phyloP scores from a whole-genome alignment of 2,797 vertebrate species.

The Zenarchopterus dispar region DNA sequence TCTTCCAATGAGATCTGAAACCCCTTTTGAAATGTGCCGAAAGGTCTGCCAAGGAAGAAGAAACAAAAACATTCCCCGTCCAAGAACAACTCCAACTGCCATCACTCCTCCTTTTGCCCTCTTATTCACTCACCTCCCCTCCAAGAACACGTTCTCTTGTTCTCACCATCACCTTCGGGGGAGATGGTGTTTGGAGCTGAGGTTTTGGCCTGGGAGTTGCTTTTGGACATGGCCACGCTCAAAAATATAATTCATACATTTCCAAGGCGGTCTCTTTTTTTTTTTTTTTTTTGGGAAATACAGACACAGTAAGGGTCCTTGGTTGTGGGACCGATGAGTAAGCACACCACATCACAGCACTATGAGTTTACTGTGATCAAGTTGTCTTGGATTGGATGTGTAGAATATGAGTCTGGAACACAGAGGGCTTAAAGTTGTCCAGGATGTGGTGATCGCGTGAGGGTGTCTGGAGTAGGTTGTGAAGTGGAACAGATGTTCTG shows the following conservation, averaged over 20 bases:
- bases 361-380: slow-evolving; percentile 44
- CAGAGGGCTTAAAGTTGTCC: slow-evolving; percentile 18
- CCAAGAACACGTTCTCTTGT: neutral
- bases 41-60: slow-evolving; percentile 33
- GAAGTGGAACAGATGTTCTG: slow-evolving; percentile 35
- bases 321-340: slow-evolving; percentile 45
- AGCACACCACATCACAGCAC: slow-evolving; percentile 56
- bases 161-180: neutral
- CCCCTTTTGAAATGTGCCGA: slow-evolving; percentile 40
- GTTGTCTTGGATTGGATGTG: slow-evolving; percentile 47
- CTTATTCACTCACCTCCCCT: slow-evolving; percentile 16
- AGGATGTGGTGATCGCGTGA: slow-evolving; percentile 44
- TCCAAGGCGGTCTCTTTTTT: slow-evolving; percentile 68
- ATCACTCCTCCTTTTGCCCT: slow-evolving; percentile 5
- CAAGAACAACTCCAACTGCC: slow-evolving; percentile 67
- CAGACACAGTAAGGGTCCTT: slow-evolving; percentile 72
- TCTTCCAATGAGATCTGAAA: slow-evolving; percentile 53
- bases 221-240: slow-evolving; percentile 69
- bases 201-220: slow-evolving; percentile 51
- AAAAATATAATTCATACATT: slow-evolving; percentile 73
- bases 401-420: slow-evolving; percentile 50
- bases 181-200: neutral
- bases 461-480: slow-evolving; percentile 24
- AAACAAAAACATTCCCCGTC: slow-evolving; percentile 46
- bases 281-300: slow-evolving; percentile 80